A percentile compares a stretch with the other conserved stretches of the same genome.
Evolutionary conservation across 2,888 invertebrate species (phyloP).

Genomic region (Gisinianus flammeolus): DNA sequence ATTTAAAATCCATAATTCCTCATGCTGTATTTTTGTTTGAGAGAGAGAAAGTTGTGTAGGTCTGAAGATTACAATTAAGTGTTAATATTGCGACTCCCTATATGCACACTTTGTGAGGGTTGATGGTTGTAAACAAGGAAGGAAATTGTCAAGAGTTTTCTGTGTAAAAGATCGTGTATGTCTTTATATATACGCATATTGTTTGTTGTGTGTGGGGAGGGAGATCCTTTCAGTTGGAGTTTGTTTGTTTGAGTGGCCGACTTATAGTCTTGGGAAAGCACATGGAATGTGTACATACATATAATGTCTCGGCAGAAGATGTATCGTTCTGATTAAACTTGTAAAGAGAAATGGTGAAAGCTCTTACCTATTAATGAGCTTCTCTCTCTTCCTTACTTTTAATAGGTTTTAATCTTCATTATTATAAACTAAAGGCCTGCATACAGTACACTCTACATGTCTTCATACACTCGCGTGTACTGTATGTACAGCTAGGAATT

Average conservation of each 20-base stretch:
- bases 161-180: neutral
- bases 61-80: no score
- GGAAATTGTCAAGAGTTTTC: neutral
- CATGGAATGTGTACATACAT: neutral
- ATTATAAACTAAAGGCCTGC: neutral
- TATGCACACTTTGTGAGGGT: no score
- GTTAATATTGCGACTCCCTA: no score
- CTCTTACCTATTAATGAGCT: neutral
- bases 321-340: neutral
- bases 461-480: neutral
- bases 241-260: neutral
- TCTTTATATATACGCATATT: neutral
- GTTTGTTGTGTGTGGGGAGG: no score
- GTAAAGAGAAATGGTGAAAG: neutral
- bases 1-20: no score
- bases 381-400: neutral
- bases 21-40: no score
- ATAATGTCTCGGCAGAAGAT: neutral
- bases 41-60: no score
- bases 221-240: neutral
- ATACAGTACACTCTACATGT: neutral
- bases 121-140: no score
- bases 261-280: neutral
- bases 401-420: constrained; percentile 8
- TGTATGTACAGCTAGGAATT: no score